Conservation (phyloP, 2,113 vertebrate genomes). For the Coptodon bakossiorum region DNA sequence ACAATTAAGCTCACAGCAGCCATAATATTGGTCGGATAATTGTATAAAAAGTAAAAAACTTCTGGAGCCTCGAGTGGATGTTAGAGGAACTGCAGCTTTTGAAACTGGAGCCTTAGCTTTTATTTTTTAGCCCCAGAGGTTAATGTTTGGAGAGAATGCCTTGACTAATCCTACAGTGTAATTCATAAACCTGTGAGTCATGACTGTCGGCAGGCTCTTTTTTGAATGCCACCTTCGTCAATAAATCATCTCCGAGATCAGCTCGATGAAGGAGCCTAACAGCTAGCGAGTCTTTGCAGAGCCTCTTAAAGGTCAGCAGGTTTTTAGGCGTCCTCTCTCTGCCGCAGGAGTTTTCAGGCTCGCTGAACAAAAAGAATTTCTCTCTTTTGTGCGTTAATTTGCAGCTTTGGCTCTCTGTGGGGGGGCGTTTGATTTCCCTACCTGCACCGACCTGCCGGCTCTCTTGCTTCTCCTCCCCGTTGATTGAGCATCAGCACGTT, state of each 20-base stretch:
- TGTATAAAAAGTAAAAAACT: not conserved
- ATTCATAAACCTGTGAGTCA: not conserved
- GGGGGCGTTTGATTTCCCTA: slow-evolving; percentile 12
- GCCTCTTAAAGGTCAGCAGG: not conserved
- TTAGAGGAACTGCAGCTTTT: not conserved
- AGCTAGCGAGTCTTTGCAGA: not conserved
- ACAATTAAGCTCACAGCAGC: not conserved
- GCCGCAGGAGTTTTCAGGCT: not conserved
- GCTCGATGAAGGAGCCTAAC: not conserved
- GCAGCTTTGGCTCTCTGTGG: not conserved
- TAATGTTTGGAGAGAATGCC: not conserved
- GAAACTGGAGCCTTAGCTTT: not conserved
- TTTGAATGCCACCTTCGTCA: not conserved
- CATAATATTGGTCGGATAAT: not conserved
- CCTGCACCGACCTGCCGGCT: slow-evolving; percentile 35
- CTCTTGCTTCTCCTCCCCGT: not conserved
- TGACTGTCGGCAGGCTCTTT: not conserved
- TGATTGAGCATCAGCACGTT: not conserved
- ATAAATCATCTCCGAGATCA: not conserved
- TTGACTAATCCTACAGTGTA: not conserved
- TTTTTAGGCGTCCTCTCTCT: not conserved
- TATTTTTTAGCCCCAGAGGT: not conserved
- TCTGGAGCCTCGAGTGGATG: not conserved
- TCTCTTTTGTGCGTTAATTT: slow-evolving; percentile 32
- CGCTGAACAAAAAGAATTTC: slow-evolving; percentile 24